A percentile compares a stretch with the other conserved stretches of the same genome.
These are phyloP conservation scores for Tanytarsus gracilentus DNA, from an alignment of 2,888 invertebrate species.

Conservation along the genomic window DNA sequence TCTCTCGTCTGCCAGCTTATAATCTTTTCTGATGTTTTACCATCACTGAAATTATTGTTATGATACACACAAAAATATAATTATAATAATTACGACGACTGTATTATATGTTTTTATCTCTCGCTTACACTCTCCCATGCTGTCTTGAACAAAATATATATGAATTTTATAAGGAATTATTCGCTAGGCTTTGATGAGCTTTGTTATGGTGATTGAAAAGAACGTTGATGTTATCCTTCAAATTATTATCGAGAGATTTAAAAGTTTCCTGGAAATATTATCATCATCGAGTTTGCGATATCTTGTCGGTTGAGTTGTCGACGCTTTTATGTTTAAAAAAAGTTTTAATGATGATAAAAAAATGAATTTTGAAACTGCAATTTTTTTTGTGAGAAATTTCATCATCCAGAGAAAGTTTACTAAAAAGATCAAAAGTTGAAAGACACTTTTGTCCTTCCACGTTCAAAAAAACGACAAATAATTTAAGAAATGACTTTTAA, in stretches of 20 bases:
- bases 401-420: too few relatives aligned
- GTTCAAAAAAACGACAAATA: neutral
- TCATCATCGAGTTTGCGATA: too few relatives aligned
- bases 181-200: neutral
- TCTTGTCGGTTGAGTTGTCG: too few relatives aligned
- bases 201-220: neutral
- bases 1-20: neutral
- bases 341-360: too few relatives aligned
- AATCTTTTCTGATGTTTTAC: neutral
- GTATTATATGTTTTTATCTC: neutral
- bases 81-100: neutral
- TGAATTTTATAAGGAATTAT: neutral
- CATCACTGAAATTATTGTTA: neutral
- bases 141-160: neutral
- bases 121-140: neutral
- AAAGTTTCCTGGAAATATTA: neutral
- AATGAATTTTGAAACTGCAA: too few relatives aligned
- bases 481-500: neutral
- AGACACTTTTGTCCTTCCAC: neutral
- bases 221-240: neutral
- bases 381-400: too few relatives aligned
- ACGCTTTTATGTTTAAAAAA: too few relatives aligned
- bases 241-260: neutral
- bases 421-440: neutral
- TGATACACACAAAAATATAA: neutral